phyloP scores from a whole-genome alignment of 1,140 invertebrate genomes.

The Cardiocondyla obscurior region DNA sequence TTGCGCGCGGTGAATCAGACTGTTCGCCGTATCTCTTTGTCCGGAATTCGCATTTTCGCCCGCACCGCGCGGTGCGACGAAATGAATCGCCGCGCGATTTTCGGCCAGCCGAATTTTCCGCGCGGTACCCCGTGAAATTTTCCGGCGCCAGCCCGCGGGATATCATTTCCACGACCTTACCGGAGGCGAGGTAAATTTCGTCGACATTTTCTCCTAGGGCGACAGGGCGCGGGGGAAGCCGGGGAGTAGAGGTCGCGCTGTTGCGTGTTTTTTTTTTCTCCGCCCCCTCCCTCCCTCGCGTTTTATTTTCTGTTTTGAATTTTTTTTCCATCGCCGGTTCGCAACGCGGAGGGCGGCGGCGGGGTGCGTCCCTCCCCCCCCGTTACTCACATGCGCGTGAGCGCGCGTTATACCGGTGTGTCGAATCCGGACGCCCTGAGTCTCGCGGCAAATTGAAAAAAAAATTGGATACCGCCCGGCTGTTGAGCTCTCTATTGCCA shows the following conservation, averaged over 20 bases:
- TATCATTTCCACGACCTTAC: slow-evolving; percentile 51
- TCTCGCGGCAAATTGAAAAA: slow-evolving; percentile 62
- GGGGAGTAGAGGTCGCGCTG: background rate
- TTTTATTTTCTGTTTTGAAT: slow-evolving; percentile 22
- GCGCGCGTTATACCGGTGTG: slow-evolving; percentile 59
- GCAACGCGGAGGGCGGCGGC: background rate
- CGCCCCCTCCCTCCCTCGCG: too few relatives aligned
- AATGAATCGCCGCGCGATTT: slow-evolving; percentile 23
- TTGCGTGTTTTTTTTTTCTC: background rate
- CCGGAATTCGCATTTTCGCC: slow-evolving; percentile 33
- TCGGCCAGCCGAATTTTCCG: slow-evolving; percentile 24
- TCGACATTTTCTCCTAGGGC: slow-evolving; percentile 35
- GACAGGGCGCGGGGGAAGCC: too few relatives aligned
- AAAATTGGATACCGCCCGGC: slow-evolving; percentile 66
- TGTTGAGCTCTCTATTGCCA: slow-evolving; percentile 67
- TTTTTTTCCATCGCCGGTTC: slow-evolving; percentile 35
- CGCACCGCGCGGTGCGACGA: background rate
- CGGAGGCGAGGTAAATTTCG: slow-evolving; percentile 47
- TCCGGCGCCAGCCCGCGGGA: slow-evolving; percentile 38
- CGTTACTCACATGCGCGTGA: slow-evolving; percentile 35
- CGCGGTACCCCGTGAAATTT: slow-evolving; percentile 51
- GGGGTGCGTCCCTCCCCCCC: slow-evolving; percentile 18
- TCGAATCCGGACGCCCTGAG: slow-evolving; percentile 56
- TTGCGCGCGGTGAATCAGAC: slow-evolving; percentile 37
- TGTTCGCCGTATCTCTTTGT: slow-evolving; percentile 16